Conservation (phyloP, 53 echinoderm and acorn worm species). For the Paracentrotus lividus region DNA sequence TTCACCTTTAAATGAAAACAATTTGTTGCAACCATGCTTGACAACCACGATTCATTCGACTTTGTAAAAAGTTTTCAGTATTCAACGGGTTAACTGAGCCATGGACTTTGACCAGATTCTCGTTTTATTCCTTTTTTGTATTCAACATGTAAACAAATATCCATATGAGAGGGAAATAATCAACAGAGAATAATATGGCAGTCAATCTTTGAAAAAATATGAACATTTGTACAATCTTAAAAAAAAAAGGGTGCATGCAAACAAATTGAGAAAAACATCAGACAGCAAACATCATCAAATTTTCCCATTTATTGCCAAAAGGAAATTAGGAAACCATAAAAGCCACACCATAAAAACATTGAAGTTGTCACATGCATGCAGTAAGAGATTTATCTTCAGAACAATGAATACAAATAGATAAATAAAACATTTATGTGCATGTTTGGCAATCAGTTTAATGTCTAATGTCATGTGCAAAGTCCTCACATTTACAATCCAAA, state of each 20-base stretch:
- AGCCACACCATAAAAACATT: not conserved
- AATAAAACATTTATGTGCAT: not conserved
- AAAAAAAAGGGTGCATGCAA: not conserved
- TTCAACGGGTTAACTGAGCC: too few species aligned
- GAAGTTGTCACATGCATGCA: not conserved
- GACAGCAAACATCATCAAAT: not conserved
- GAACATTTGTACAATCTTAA: not conserved
- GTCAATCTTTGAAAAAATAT: not conserved
- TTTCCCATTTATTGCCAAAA: not conserved
- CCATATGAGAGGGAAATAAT: too few species aligned
- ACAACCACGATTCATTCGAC: too few species aligned
- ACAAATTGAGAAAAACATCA: not conserved
- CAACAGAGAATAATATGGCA: not conserved
- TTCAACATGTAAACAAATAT: too few species aligned
- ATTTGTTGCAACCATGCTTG: too few species aligned
- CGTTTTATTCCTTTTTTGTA: too few species aligned
- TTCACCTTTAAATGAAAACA: too few species aligned
- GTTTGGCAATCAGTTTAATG: too few species aligned
- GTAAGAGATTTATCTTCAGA: not conserved
- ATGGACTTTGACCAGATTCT: too few species aligned
- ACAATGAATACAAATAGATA: not conserved
- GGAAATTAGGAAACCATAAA: not conserved
- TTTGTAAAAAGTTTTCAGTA: too few species aligned
- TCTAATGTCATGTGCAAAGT: not conserved
- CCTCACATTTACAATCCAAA: not conserved